A percentile compares a stretch with the other conserved stretches of the same genome.
phyloP scores from a whole-genome alignment of 2,888 invertebrate genomes.

The Lacanobia wlatinum region DNA sequence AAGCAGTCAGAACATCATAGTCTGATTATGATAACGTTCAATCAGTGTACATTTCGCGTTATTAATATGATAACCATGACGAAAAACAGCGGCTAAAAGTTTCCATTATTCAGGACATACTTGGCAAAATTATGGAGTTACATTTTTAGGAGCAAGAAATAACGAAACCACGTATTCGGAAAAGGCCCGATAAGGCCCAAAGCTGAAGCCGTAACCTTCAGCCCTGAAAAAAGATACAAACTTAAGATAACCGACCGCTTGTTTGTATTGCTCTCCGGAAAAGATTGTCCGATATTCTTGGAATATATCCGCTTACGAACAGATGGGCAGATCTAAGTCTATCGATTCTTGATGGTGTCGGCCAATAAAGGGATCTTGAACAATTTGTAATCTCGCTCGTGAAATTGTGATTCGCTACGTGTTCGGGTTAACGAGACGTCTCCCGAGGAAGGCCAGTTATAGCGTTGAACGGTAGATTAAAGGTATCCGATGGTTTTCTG shows the following conservation, averaged over 20 bases:
- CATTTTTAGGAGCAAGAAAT: background rate
- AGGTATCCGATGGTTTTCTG: conserved; percentile 15
- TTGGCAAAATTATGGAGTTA: background rate
- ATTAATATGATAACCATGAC: background rate
- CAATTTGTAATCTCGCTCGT: conserved; percentile 55
- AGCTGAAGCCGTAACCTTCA: background rate
- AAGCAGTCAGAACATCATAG: background rate
- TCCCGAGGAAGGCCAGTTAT: conserved; percentile 6
- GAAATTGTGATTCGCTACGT: conserved; percentile 58
- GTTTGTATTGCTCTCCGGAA: conserved; percentile 27
- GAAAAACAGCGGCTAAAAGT: background rate
- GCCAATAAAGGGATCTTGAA: conserved; percentile 17
- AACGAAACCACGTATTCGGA: background rate
- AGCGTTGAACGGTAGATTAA: conserved; percentile 29
- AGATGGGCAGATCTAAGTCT: conserved; percentile 7
- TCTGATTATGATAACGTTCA: background rate
- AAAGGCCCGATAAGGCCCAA: background rate
- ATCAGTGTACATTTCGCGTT: background rate
- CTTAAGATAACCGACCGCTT: conserved; percentile 14
- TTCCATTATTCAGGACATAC: background rate
- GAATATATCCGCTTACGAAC: conserved; percentile 19
- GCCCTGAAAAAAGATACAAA: background rate
- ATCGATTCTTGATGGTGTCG: conserved; percentile 20
- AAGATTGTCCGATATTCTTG: conserved; percentile 20
- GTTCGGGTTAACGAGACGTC: conserved; percentile 36